Percentiles rank a stretch among this genome's conserved stretches.
Conservation (phyloP, 2,113 vertebrate genomes). For the Istiophorus platypterus region DNA sequence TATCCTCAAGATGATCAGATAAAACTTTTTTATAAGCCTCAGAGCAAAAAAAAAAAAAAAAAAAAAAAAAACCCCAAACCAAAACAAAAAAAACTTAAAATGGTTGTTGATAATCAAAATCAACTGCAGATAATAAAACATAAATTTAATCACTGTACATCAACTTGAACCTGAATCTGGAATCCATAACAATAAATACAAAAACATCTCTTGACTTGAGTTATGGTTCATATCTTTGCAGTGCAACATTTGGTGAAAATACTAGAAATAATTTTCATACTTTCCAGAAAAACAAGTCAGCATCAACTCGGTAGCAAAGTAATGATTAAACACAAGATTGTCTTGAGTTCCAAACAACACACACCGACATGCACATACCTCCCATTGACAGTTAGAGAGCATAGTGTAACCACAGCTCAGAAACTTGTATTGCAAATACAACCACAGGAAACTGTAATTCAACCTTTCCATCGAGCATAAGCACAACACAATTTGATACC, state of each 20-base stretch:
- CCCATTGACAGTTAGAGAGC: slow-evolving; percentile 66
- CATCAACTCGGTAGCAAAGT: background rate
- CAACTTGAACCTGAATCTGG: background rate
- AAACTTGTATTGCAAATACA: slow-evolving; percentile 57
- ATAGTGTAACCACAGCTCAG: slow-evolving; percentile 70
- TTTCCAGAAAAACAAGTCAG: background rate
- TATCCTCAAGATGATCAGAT: background rate
- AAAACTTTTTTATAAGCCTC: background rate
- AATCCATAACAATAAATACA: background rate
- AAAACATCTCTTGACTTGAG: slow-evolving; percentile 3
- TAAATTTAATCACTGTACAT: background rate
- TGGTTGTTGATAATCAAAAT: background rate
- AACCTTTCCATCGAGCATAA: slow-evolving; percentile 35
- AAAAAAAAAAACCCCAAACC: too few relatives aligned
- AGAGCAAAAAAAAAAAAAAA: background rate
- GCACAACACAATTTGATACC: slow-evolving; percentile 2
- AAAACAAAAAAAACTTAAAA: too few relatives aligned
- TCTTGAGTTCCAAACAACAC: slow-evolving; percentile 3
- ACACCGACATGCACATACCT: slow-evolving; percentile 25
- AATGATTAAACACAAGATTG: slow-evolving; percentile 17
- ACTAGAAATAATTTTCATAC: background rate
- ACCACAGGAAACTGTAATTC: slow-evolving; percentile 80
- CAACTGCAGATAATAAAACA: background rate
- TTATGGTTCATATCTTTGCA: background rate
- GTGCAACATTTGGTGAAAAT: background rate